Conservation (phyloP, 2,888 invertebrate genomes). For the Aphidius colemani region DNA sequence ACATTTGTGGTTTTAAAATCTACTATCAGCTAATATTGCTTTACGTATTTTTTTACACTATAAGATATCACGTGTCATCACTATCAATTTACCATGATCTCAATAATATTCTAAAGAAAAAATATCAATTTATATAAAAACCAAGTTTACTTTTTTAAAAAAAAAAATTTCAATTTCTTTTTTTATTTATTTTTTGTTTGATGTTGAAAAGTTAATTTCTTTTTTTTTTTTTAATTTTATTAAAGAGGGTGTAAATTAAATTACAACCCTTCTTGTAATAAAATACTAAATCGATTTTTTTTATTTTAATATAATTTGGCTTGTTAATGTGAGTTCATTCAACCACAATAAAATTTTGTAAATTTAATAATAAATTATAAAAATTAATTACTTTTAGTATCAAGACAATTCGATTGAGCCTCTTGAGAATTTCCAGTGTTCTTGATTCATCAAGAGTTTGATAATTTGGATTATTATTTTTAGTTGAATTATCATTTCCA, state of each 20-base stretch:
- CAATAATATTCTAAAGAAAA: too few species aligned
- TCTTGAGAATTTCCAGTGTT: slow-evolving; percentile 89
- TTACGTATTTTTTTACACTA: too few species aligned
- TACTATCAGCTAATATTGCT: too few species aligned
- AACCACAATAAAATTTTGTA: slow-evolving; percentile 33
- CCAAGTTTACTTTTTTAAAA: neutral
- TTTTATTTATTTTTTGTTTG: too few species aligned
- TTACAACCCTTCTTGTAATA: slow-evolving; percentile 41
- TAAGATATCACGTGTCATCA: too few species aligned
- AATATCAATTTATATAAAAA: too few species aligned
- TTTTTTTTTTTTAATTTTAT: neutral
- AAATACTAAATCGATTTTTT: slow-evolving; percentile 30
- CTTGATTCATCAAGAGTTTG: slow-evolving; percentile 76
- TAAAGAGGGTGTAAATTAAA: slow-evolving; percentile 40
- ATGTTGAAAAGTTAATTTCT: too few species aligned
- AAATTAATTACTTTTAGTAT: slow-evolving; percentile 79
- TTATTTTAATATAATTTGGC: slow-evolving; percentile 40
- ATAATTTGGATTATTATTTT: slow-evolving; percentile 29
- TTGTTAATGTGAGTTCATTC: slow-evolving; percentile 43
- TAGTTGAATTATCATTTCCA: slow-evolving; percentile 31
- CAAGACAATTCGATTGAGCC: slow-evolving; percentile 88
- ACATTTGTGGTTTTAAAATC: slow-evolving; percentile 13
- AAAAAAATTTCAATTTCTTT: neutral
- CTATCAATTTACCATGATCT: too few species aligned
- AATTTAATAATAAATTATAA: slow-evolving; percentile 26